Percentiles rank a stretch among this genome's conserved stretches.
Conservation (phyloP, 1,140 invertebrate genomes). For the Bombus superbus region DNA sequence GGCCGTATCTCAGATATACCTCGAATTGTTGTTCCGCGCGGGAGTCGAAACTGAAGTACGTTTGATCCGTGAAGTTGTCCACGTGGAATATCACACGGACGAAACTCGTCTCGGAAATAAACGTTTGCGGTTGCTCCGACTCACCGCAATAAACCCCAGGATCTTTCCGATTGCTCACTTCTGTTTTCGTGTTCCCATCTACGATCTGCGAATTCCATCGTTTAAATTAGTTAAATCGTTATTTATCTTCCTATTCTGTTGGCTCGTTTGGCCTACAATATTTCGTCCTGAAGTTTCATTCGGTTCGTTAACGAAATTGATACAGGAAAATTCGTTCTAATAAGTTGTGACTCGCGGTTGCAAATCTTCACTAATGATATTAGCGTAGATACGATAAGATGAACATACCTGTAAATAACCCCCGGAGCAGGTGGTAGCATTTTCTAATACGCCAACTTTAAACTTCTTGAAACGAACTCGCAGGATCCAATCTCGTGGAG, state of each 20-base stretch:
- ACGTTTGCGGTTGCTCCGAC: conserved; percentile 95
- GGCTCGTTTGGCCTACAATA: too few species aligned
- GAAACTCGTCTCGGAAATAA: conserved; percentile 96
- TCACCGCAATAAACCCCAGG: conserved; percentile 96
- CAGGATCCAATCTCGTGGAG: conserved; percentile 93
- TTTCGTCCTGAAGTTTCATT: too few species aligned
- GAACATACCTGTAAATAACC: conserved; percentile 89
- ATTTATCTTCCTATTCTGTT: background rate
- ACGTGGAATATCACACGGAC: conserved; percentile 95
- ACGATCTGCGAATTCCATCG: conserved; percentile 86
- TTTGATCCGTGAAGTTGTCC: conserved; percentile 96
- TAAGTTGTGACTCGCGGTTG: too few species aligned
- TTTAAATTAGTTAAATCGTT: background rate
- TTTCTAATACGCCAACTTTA: conserved; percentile 93
- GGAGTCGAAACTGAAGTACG: conserved; percentile 90
- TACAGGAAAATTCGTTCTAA: too few species aligned
- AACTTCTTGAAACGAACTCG: conserved; percentile 95
- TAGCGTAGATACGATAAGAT: background rate
- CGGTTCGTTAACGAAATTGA: too few species aligned
- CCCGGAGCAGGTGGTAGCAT: conserved; percentile 92
- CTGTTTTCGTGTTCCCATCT: conserved; percentile 93
- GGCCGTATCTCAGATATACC: conserved; percentile 93
- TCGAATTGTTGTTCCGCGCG: conserved; percentile 94
- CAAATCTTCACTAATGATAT: too few species aligned
- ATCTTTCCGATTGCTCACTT: conserved; percentile 92